Conservation (phyloP, 1,140 invertebrate genomes). For the Gonatopus flavifemur region DNA sequence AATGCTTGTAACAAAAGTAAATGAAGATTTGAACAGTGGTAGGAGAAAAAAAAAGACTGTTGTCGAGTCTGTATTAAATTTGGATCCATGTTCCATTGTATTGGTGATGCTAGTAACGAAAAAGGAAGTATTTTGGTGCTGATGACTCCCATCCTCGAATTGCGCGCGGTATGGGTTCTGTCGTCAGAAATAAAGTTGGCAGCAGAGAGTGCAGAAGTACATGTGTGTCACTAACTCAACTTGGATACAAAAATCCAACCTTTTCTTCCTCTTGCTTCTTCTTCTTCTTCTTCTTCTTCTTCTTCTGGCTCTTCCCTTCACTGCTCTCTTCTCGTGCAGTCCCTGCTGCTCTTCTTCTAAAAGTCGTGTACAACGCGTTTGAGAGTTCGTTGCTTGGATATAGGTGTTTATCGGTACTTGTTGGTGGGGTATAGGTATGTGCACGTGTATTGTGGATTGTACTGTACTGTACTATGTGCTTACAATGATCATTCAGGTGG, state of each 20-base stretch:
- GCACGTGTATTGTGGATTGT: no score
- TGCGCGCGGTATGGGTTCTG: constrained; percentile 10
- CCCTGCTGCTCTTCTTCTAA: not conserved
- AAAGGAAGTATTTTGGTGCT: constrained; percentile 18
- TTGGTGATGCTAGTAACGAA: not conserved
- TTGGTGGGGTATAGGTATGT: no score
- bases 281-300: no score
- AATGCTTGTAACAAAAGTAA: no score
- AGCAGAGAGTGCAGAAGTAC: constrained; percentile 18
- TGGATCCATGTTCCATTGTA: constrained; percentile 46
- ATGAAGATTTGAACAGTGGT: no score
- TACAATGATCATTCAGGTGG: constrained; percentile 16
- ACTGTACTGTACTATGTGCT: constrained; percentile 1
- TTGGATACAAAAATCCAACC: no score
- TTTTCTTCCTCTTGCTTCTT: no score
- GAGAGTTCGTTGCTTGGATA: no score
- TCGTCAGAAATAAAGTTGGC: constrained; percentile 32
- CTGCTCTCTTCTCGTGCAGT: not conserved
- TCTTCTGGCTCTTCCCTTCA: no score
- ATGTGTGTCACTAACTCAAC: constrained; percentile 18
- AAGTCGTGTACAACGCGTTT: no score
- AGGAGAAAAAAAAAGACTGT: no score
- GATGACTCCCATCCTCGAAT: constrained; percentile 22
- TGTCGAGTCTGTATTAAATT: constrained; percentile 7
- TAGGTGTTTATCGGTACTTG: no score